Evolutionary conservation across 2,113 vertebrate species (phyloP), one percentile per base, ranked within the genome.

Genomic region (Malurus melanocephalus): DNA sequence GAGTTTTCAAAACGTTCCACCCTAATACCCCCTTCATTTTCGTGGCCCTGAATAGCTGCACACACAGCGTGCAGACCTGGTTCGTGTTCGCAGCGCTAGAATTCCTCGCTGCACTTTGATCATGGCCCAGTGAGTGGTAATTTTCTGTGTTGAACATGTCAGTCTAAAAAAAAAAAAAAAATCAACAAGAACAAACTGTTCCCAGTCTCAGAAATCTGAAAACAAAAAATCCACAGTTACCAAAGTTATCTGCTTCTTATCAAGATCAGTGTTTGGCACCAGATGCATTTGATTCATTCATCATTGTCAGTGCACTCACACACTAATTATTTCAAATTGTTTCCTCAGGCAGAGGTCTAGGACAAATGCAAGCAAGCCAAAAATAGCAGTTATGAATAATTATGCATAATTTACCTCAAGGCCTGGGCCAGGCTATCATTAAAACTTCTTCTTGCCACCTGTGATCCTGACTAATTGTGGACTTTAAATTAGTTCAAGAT

Each of bases 371-470:
- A 97, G 97, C 97, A 97, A 96, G 97, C 98, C 98, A 98, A 97
- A 98, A 98, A 98, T 98, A 98, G 97, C 97, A 98, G 97, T 98
- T 98, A 97, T 98, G 98, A 99, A 98, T 99, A 99, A 99, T 99
- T 99, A 98, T 97, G 97, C 97, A 98, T 98, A 98, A 99, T 99
- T 99, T 98, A 98, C 98, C 97, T 99, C 98, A 98, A 99, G 98
- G 97, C 96, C 97, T 97, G 94, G 97, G 96, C 98, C 96, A 94
- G 92, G 95, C 96, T 97, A 95, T 96, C 94, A 97, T 97, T 97
- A 97, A 96, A 97, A 97, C 93, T 96, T 96, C 95, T 96, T 93
- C 93, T 97, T 96, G 94, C 97, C 97, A 97, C 95, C 95, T 96
- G 94, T 97, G 97, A 97, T 95, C 94, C 92, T 33, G 10, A 77